phyloP scores from a whole-genome alignment of 2,113 vertebrate genomes.

The Daubentonia madagascariensis region DNA sequence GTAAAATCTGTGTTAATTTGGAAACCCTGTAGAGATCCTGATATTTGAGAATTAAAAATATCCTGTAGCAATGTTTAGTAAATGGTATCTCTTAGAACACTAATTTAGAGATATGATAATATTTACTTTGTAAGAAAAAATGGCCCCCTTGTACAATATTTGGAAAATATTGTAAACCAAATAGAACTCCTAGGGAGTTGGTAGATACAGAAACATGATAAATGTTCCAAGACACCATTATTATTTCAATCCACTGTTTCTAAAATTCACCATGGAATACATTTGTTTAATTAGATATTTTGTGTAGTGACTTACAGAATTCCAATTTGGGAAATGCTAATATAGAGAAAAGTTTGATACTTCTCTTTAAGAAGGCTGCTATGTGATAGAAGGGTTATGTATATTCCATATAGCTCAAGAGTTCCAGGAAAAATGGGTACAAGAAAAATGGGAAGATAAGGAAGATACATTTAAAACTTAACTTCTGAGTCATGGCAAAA shows the following conservation, averaged over 20 bases:
- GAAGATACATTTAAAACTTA: neutral
- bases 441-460: neutral
- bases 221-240: neutral
- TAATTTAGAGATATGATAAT: neutral
- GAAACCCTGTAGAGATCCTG: neutral
- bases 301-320: neutral
- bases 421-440: neutral
- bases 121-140: neutral
- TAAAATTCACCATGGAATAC: neutral
- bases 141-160: neutral
- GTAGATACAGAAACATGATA: neutral
- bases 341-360: neutral
- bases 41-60: neutral
- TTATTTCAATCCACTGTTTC: neutral
- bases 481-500: neutral
- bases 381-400: neutral
- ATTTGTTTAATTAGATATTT: neutral
- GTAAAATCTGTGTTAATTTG: neutral
- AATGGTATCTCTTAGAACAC: neutral
- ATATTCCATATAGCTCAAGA: neutral
- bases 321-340: neutral
- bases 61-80: neutral
- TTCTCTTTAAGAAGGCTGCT: neutral
- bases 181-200: neutral
- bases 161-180: neutral